Evolutionary conservation across 2,113 vertebrate genomes (phyloP).

Genomic region (Carettochelys insculpta): DNA sequence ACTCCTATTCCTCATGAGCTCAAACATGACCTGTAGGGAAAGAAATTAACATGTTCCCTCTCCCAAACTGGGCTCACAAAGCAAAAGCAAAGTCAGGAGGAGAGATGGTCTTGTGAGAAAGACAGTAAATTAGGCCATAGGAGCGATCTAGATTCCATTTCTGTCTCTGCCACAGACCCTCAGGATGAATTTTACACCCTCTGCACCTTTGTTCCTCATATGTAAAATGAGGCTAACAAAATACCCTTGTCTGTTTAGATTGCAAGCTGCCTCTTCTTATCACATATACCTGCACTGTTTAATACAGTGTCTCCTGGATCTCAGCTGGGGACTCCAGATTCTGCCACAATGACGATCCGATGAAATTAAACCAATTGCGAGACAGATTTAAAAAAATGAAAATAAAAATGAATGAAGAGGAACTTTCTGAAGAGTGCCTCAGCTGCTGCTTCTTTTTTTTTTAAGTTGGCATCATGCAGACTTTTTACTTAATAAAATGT

Average conservation of each 20-base stretch:
- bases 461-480: constrained; percentile 28
- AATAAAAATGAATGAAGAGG: background rate
- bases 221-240: fast-evolving
- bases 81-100: background rate
- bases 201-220: background rate
- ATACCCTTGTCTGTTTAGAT: background rate
- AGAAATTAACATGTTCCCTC: fast-evolving
- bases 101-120: background rate
- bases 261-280: background rate
- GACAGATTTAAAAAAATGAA: background rate
- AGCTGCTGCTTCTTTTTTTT: background rate
- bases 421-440: background rate
- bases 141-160: background rate
- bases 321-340: background rate
- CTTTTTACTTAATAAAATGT: constrained; percentile 19
- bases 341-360: background rate
- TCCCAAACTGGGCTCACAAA: background rate
- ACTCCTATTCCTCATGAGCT: background rate
- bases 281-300: too few relatives aligned
- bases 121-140: background rate
- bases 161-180: background rate
- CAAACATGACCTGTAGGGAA: background rate
- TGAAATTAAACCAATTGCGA: background rate
- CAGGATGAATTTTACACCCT: background rate
- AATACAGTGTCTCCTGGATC: too few relatives aligned